phyloP scores from a whole-genome alignment of 1,140 invertebrate species.

The Lepidotrigona ventralis region DNA sequence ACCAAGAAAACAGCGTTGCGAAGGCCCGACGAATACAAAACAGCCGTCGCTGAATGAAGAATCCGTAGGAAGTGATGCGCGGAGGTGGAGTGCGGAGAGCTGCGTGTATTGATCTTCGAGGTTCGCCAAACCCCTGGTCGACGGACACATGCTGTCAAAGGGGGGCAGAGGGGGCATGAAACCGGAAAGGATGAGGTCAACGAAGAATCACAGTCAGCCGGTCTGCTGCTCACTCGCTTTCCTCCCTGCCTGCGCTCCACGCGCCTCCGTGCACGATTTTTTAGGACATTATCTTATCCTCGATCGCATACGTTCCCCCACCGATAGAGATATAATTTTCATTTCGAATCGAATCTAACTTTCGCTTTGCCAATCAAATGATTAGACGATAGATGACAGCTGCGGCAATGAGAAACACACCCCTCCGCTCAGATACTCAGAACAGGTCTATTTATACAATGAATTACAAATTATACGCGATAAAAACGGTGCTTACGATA shows the following conservation, averaged over 20 bases:
- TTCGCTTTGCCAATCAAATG: no score
- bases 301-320: background rate
- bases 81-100: slow-evolving; percentile 41
- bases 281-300: background rate
- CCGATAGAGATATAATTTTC: no score
- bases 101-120: slow-evolving; percentile 67
- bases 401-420: no score
- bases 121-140: background rate
- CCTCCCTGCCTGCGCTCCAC: background rate
- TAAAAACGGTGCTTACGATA: no score
- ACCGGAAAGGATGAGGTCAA: slow-evolving; percentile 45
- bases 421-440: no score
- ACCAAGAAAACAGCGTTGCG: slow-evolving; percentile 45
- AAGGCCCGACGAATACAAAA: slow-evolving; percentile 37
- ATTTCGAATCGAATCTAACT: no score
- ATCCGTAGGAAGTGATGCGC: slow-evolving; percentile 43
- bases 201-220: slow-evolving; percentile 42
- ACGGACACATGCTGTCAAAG: slow-evolving; percentile 33
- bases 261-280: no score
- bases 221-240: slow-evolving; percentile 15
- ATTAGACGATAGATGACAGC: no score
- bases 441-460: no score
- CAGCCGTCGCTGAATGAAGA: slow-evolving; percentile 40
- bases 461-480: no score
- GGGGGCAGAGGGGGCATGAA: slow-evolving; percentile 29